phyloP scores from a whole-genome alignment of 2,797 vertebrate genomes.

The Scleropages formosus region DNA sequence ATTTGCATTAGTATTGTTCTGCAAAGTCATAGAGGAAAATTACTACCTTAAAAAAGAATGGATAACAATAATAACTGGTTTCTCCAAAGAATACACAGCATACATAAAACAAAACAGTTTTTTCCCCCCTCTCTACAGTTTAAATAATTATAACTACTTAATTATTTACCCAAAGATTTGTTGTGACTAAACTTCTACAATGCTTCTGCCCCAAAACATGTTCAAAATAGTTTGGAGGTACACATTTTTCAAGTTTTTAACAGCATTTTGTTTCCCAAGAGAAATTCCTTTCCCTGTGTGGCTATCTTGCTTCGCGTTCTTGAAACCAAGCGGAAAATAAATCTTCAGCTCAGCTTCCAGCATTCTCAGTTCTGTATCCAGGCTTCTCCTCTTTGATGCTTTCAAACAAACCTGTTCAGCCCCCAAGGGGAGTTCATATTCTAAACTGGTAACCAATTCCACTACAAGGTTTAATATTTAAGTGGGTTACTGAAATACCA shows the following conservation, averaged over 20 bases:
- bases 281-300: not conserved
- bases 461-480: not conserved
- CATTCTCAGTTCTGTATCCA: not conserved
- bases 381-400: not conserved
- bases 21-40: too few relatives aligned
- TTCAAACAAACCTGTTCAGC: constrained; percentile 13
- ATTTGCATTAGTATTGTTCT: too few relatives aligned
- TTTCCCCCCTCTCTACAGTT: too few relatives aligned
- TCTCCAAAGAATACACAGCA: too few relatives aligned
- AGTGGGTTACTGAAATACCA: not conserved
- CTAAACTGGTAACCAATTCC: not conserved
- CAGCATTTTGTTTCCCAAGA: not conserved
- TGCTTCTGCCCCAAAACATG: not conserved
- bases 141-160: not conserved
- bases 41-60: too few relatives aligned
- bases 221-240: too few relatives aligned
- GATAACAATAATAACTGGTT: too few relatives aligned
- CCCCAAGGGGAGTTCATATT: not conserved
- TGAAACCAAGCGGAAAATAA: not conserved
- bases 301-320: not conserved
- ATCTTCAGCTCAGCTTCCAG: not conserved
- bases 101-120: too few relatives aligned
- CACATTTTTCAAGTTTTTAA: not conserved
- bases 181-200: too few relatives aligned
- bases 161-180: not conserved